phyloP scores from a whole-genome alignment of 2,888 invertebrate genomes.

The Leuctra nigra region DNA sequence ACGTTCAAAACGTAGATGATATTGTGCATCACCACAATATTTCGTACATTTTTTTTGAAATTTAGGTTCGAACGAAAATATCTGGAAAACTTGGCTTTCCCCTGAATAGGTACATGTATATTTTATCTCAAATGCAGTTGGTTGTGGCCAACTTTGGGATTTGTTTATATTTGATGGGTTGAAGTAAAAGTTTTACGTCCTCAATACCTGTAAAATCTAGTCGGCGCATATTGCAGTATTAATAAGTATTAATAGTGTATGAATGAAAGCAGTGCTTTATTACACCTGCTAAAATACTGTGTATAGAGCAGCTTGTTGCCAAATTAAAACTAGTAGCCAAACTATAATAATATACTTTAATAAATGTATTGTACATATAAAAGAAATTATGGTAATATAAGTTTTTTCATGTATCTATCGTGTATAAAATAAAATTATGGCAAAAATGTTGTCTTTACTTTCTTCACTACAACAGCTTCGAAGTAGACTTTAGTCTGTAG shows the following conservation, averaged over 20 bases:
- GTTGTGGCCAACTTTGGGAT: too few species aligned
- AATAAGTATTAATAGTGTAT: neutral
- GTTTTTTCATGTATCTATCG: neutral
- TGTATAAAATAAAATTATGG: neutral
- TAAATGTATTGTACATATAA: slow-evolving; percentile 7
- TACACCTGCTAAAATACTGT: too few species aligned
- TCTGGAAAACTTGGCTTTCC: too few species aligned
- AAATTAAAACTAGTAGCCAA: neutral
- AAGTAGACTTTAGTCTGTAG: neutral
- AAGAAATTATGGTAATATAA: neutral
- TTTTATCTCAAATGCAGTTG: too few species aligned
- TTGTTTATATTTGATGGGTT: neutral
- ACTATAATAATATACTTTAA: neutral
- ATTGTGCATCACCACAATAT: too few species aligned
- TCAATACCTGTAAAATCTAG: too few species aligned
- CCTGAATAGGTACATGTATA: too few species aligned
- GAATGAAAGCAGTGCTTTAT: neutral
- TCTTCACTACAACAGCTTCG: neutral
- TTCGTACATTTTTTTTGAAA: too few species aligned
- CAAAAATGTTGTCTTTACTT: neutral
- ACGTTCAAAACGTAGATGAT: too few species aligned
- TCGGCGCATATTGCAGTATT: neutral
- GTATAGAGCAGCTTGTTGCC: neutral
- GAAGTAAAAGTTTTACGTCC: neutral
- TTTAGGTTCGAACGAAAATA: too few species aligned